Conservation (phyloP, 2,797 vertebrate species). For the Cebuella pygmaea region DNA sequence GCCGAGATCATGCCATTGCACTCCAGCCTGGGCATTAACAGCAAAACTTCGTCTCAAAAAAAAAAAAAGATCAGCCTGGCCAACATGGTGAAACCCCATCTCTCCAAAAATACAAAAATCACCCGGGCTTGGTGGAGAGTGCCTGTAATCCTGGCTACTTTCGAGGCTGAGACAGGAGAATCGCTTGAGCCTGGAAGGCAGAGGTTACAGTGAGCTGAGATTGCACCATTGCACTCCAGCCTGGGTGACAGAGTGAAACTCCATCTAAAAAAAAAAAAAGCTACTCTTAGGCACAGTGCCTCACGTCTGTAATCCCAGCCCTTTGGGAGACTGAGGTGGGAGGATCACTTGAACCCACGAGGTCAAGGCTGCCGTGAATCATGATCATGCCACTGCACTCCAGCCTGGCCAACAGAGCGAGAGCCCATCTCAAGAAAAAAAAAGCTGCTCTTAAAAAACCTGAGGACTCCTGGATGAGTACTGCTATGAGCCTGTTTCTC, state of each 20-base stretch:
- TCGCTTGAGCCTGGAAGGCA: too few species aligned
- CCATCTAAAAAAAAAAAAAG: background rate
- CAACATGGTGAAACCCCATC: background rate
- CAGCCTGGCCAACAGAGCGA: rapidly evolving
- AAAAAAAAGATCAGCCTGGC: background rate
- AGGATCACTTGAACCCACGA: background rate
- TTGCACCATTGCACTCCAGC: rapidly evolving
- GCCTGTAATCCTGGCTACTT: too few species aligned
- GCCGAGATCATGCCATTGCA: background rate
- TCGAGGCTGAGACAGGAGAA: too few species aligned
- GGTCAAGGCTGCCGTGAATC: background rate
- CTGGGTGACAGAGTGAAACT: background rate
- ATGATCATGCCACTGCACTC: background rate
- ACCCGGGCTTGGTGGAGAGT: too few species aligned
- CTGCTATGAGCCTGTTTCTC: background rate
- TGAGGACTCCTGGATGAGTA: background rate
- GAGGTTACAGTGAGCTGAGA: background rate
- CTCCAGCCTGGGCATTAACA: background rate
- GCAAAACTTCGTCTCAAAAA: too few species aligned
- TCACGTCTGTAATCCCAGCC: background rate
- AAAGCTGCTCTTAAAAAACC: background rate
- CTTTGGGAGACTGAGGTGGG: background rate
- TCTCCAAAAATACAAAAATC: too few species aligned
- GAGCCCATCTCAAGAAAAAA: too few species aligned
- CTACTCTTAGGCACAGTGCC: background rate